Evolutionary conservation across 2,888 invertebrate genomes (phyloP), one percentile per base, ranked within the genome.

Genomic region (Trichacis sp.): DNA sequence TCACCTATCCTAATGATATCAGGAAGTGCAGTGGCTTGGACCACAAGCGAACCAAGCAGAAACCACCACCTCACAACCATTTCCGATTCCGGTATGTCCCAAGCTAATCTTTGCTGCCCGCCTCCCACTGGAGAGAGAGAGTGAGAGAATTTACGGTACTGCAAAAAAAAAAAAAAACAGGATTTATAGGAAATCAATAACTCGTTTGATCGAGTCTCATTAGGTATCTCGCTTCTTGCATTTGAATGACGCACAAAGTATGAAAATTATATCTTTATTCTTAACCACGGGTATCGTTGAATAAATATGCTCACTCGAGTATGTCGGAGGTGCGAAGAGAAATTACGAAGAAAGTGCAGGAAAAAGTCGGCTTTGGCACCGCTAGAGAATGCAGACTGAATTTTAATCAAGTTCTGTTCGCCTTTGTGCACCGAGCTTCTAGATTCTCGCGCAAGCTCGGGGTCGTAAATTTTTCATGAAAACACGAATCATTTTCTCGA

Each of bases 1-100:
- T 87, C 77, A 87, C 87, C 87, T 80, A 87, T 87, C 74, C 87
- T 84, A 76, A 87, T 87, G 72, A 86, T 82, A 73, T 87, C 87
- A 69, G 87, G 87, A 71, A 87, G 81, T 68, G 83, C 80, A 73
- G 73, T 72, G 64, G 75, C 73, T 69, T 73, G 72, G 70, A 74
- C 75, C 71, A 71, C 75, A 71, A 77, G 72, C 70, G 77, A 76
- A 72, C 75, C 76, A 71, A 81, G 73, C 68, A 80, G 72, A 69
- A 81, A 72, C 79, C 78, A 80, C 75, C 77, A 76, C 72, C 48
- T 58, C 58, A 76, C 73, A 74, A 80, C 78, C 81, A 81, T 81
- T 77, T 81, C 75, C 77, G 76, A 70, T 76, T 78, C 75, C 73
- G 77, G 75, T 63, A 54, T 54, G 18, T 46, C 36, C 54, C 46